Base-by-base conservation (phyloP, 1,140 invertebrate genomes). In the Drosophila rufa region DNA sequence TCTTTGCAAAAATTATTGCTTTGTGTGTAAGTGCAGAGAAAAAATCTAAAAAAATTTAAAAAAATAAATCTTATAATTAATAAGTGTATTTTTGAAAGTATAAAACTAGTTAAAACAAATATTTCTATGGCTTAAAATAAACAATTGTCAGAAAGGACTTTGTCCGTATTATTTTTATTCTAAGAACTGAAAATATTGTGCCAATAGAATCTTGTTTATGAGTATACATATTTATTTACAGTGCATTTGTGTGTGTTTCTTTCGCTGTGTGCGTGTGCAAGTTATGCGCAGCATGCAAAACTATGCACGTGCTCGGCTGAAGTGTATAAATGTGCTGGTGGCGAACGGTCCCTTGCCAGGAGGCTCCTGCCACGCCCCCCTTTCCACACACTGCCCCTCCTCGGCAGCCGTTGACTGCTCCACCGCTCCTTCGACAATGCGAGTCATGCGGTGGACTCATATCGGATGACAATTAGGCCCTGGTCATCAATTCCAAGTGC, bases 381-480 rank as follows among this genome's bases (percentile, higher is more conserved):
- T 42, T 53, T 46, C 67, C 67, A 69, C 47, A 45, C 59, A 42
- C 45, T 30, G 40, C 46, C 17, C 50, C 51, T 22, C 15, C 22
- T 19, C 55, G 22, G 40, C 40, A 46, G 47, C 74, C 62, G 60
- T 59, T 62, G 74, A 62, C 58, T 71, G 68, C 78, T 61, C 60
- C 77, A 47, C 69, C 67, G 61, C 55, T 55, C 81, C 43, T 71
- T 64, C 84, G 84, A 89, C 84, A 87, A 87, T 89, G 84, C 84
- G 84, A 87, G 84, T 87, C 84, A 87, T 89, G 84, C 84, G 84
- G 85, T 90, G 82, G 86, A 90, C 70, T 90, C 85, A 90, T 90
- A 90, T 90, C 85, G 85, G 85, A 90, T 90, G 85, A 90, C 85
- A 90, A 90, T 90, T 90, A 90, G 85, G 85, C 85, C 85, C 85